These are phyloP conservation scores for Hepsetus odoe DNA, from an alignment of 2,113 vertebrate species.

Conservation along the genomic window DNA sequence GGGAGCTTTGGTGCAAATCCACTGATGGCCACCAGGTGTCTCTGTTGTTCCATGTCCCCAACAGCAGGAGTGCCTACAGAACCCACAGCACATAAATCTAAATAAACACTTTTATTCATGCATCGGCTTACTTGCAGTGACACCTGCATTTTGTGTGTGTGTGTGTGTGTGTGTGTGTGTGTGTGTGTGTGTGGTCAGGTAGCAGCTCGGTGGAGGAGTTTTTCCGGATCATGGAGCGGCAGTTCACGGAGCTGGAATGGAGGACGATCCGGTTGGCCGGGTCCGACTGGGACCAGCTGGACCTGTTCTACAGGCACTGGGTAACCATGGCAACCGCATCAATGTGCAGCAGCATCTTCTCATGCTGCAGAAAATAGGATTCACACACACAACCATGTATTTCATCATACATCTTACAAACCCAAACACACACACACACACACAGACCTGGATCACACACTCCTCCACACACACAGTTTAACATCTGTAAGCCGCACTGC, in stretches of 20 bases:
- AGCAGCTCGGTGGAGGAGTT: slow-evolving; percentile 88
- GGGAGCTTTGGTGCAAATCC: slow-evolving; percentile 2
- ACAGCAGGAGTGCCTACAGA: not conserved
- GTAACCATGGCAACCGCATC: slow-evolving; percentile 77
- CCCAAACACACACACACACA: slow-evolving; percentile 2
- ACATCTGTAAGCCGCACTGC: no score
- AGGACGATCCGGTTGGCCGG: slow-evolving; percentile 80
- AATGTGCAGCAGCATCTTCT: slow-evolving; percentile 52
- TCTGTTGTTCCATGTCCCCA: slow-evolving; percentile 39
- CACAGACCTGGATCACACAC: no score
- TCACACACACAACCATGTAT: slow-evolving; percentile 11
- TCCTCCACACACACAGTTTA: not conserved
- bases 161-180: slow-evolving; percentile 2
- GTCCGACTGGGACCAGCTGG: slow-evolving; percentile 85
- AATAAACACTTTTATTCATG: not conserved
- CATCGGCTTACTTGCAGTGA: no score
- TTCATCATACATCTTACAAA: no score
- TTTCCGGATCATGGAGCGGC: slow-evolving; percentile 94
- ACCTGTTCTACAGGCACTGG: slow-evolving; percentile 95
- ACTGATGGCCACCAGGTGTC: slow-evolving; percentile 58
- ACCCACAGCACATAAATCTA: not conserved
- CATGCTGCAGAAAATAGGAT: not conserved
- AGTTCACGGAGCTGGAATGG: slow-evolving; percentile 94
- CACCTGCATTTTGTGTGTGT: not conserved
- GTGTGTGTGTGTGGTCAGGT: slow-evolving; percentile 71